Conservation (phyloP, 2,797 vertebrate genomes). For the Parauchenoglanis ngamensis region DNA sequence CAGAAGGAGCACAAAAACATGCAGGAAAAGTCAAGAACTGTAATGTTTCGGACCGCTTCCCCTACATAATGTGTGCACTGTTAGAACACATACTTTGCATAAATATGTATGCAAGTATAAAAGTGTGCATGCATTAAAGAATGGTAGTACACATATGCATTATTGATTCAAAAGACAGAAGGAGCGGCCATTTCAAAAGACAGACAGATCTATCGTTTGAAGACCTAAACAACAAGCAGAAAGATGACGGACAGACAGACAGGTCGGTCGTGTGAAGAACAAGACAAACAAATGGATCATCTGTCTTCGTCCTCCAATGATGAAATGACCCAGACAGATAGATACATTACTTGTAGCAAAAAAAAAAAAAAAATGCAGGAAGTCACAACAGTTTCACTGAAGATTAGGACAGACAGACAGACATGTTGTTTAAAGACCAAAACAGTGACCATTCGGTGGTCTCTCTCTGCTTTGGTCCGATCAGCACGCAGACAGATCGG, state of each 20-base stretch:
- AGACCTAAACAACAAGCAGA: neutral
- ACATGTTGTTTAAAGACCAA: neutral
- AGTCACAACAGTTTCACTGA: neutral
- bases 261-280: neutral
- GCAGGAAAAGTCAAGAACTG: neutral
- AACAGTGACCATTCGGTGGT: neutral
- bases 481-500: neutral
- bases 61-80: neutral
- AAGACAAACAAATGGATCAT: neutral
- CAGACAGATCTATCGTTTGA: neutral
- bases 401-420: neutral
- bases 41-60: neutral
- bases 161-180: neutral
- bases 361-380: neutral
- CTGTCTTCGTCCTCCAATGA: neutral
- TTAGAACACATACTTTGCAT: no score
- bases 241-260: neutral
- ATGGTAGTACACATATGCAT: neutral
- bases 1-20: constrained; percentile 37
- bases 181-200: neutral
- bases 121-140: neutral
- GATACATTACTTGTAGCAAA: neutral
- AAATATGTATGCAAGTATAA: neutral
- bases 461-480: neutral
- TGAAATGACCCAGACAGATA: neutral